Evolutionary conservation across 2,888 invertebrate species (phyloP), one percentile per base, ranked within the genome.

Genomic region (Hemaris fuciformis): DNA sequence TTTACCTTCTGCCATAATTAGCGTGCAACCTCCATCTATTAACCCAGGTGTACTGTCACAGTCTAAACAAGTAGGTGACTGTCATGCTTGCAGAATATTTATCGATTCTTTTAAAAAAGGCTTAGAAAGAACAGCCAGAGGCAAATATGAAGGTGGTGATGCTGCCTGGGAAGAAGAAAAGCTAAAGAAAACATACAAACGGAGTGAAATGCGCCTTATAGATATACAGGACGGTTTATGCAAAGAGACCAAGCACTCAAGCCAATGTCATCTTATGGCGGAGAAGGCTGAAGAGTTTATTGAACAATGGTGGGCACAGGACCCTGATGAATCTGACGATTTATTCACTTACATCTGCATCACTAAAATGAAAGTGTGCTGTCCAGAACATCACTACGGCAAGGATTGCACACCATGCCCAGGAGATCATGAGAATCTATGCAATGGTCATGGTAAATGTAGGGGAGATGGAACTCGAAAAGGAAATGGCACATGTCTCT

Each of bases 141-240:
- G 96, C 10, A 97, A 98, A 84, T 98, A 96, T 87, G 98, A 97
- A 74, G 98, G 98, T 3, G 98, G 98, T 0, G 98, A 98, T 83
- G 95, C 98, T 0, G 97, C 97, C 4, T 98, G 98, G 98, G 98
- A 98, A 81, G 97, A 98, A 83, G 95, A 97, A 77, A 97, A 97
- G 72, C 87, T 97, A 60, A 95, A 96, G 68, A 95, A 95, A 59
- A 95, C 95, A 1, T 98, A 98, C 82, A 94, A 96, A 66, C 95
- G 94, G 8, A 98, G 98, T 83, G 99, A 98, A 93, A 95, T 98
- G 63, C 94, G 99, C 57, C 91, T 99, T 43, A 95, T 97, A 13
- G 99, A 99, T 85, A 97, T 99, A 60, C 96, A 98, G 86, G 98
- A 99, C 77, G 93, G 95, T 22, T 88, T 98, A 6, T 99, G 99